Evolutionary conservation across 2,797 vertebrate genomes (phyloP), one percentile per base, ranked within the genome.

Genomic region (Sebastes cheni): DNA sequence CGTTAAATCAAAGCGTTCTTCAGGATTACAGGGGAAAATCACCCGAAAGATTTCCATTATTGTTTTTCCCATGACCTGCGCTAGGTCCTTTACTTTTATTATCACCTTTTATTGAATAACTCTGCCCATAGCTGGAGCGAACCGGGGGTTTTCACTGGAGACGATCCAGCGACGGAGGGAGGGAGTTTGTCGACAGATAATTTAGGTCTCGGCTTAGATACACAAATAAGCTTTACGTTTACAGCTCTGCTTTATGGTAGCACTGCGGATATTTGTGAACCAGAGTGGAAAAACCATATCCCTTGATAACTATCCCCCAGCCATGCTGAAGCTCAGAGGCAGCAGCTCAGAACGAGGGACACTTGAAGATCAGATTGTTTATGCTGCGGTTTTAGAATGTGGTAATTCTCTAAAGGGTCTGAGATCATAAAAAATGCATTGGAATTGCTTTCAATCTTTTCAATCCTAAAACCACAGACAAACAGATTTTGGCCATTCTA

Each of bases 81-180:
- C 9, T 4, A 23, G 59, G 32, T 71, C 56, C 67, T 83, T 77
- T 18, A 75, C 72, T 81, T 82, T 81, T 76, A 88, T 75, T 68
- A 78, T 87, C 67, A 75, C 78, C 54, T 82, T 84, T 83, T 81
- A 83, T 81, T 88, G 81, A 72, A 75, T 61, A 6, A 20, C 73
- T 72, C 67, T 66, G 79, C 54, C 42, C 30, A 85, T 81, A 76
- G 67, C 61, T 54, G 74, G 66, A 79, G 69, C 59, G 62, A 77
- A 67, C 13, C 23, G 13, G 8, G 5, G 12, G 55, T 69, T 85
- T 67, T 82, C 62, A 42, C 78, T 90, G 89, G 86, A 86, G 39
- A 76, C 3, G 42, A 76, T 86, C 65, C 85, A 82, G 77, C n/a
- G 2, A 8, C 11, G 4, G 3, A 56, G 70, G 39, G 61, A 6